phyloP scores from a whole-genome alignment of 2,888 invertebrate genomes.

The Epsilonema sp. region DNA sequence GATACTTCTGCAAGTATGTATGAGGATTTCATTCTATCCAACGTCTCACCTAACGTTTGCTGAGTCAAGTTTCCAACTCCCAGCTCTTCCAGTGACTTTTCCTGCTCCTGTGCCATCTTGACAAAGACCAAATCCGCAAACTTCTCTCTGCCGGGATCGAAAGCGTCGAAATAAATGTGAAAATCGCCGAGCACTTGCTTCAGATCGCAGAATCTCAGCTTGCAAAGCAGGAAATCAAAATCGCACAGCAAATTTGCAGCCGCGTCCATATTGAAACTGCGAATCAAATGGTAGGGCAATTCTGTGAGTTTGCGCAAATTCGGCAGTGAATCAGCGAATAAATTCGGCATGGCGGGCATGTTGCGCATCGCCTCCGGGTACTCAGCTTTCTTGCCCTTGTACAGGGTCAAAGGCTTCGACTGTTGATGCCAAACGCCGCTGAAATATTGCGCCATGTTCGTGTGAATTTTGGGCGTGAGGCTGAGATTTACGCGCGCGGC shows the following conservation, averaged over 20 bases:
- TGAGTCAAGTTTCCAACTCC: no score
- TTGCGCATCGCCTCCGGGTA: neutral
- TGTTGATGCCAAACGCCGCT: neutral
- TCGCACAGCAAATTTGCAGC: slow-evolving; percentile 2
- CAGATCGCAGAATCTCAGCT: neutral
- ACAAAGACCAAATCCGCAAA: neutral
- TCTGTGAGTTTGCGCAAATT: slow-evolving; percentile 5
- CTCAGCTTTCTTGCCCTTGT: neutral
- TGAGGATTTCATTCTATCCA: no score
- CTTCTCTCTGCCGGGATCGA: neutral
- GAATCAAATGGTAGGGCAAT: slow-evolving; percentile 5
- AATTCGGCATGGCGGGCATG: slow-evolving; percentile 4
- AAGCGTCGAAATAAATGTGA: neutral
- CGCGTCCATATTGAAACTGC: slow-evolving; percentile 2
- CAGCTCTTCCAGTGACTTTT: no score
- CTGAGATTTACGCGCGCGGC: slow-evolving; percentile 41
- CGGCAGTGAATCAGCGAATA: neutral
- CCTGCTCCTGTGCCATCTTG: neutral
- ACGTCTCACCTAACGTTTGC: no score
- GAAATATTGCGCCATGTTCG: neutral
- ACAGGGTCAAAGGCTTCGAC: neutral
- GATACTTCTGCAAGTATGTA: no score
- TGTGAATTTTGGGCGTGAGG: neutral
- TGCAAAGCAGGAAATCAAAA: slow-evolving; percentile 1
- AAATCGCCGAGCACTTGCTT: neutral